These are phyloP conservation scores for Naso thynnoides DNA, from an alignment of 2,797 vertebrate species.

Conservation along the genomic window DNA sequence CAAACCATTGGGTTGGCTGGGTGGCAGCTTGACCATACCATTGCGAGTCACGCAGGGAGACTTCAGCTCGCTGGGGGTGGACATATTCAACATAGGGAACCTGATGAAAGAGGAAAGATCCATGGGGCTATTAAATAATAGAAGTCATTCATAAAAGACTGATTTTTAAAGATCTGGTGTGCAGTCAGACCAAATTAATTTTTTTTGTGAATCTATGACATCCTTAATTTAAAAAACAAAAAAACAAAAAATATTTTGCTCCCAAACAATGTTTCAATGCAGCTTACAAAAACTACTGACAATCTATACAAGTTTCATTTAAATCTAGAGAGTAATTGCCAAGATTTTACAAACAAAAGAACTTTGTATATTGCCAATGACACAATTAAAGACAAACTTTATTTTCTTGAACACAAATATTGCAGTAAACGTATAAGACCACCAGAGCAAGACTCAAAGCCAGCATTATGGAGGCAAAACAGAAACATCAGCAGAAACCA, in stretches of 20 bases:
- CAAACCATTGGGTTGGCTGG: conserved; percentile 92
- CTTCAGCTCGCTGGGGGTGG: conserved; percentile 95
- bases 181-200: background rate
- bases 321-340: background rate
- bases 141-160: background rate
- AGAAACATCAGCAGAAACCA: no score
- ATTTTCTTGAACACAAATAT: background rate
- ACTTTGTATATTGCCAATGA: background rate
- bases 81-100: conserved; percentile 95
- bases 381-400: background rate
- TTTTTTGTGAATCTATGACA: background rate
- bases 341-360: background rate
- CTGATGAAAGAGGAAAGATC: conserved; percentile 59
- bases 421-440: background rate
- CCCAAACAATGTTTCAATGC: background rate
- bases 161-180: background rate
- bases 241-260: background rate
- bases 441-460: no score
- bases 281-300: background rate
- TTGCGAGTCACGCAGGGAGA: conserved; percentile 97
- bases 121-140: conserved; percentile 8
- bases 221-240: background rate
- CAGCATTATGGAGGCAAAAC: no score
- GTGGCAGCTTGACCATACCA: conserved; percentile 95
- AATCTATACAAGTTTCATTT: background rate